These are phyloP conservation scores for Eupithecia abbreviata DNA, from an alignment of 2,888 invertebrate genomes.

Conservation along the genomic window DNA sequence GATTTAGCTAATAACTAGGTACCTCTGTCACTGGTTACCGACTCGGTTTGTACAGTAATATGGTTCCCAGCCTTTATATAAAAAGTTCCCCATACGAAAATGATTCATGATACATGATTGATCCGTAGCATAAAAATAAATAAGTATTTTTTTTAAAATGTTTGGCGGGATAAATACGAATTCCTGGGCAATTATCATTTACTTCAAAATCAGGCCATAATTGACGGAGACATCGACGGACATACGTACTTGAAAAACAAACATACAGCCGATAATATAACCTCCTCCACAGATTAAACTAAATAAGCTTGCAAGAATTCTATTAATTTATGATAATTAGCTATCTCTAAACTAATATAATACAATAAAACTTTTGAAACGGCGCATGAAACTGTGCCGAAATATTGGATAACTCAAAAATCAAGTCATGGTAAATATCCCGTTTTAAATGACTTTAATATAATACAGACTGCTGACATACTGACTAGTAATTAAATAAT, in stretches of 20 bases:
- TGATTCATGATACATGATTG: background rate
- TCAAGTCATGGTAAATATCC: no score
- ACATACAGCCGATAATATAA: no score
- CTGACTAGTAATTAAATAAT: background rate
- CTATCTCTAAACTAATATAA: background rate
- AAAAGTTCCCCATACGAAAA: background rate
- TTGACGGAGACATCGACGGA: no score
- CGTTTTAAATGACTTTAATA: background rate
- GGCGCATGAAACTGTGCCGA: no score
- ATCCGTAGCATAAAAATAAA: background rate
- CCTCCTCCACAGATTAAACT: background rate
- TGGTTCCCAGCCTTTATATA: background rate
- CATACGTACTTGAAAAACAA: no score
- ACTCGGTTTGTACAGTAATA: conserved; percentile 26
- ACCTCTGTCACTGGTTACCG: conserved; percentile 31
- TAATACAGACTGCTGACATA: background rate
- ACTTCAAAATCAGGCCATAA: no score
- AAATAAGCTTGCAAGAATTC: background rate
- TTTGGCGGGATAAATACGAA: no score
- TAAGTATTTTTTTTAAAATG: no score
- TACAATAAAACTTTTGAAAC: background rate
- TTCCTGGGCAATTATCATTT: no score
- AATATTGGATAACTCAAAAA: no score
- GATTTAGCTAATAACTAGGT: conserved; percentile 49
- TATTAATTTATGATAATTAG: background rate